Evolutionary conservation across 2,888 invertebrate genomes (phyloP).

Genomic region (Autographa pulchrina): DNA sequence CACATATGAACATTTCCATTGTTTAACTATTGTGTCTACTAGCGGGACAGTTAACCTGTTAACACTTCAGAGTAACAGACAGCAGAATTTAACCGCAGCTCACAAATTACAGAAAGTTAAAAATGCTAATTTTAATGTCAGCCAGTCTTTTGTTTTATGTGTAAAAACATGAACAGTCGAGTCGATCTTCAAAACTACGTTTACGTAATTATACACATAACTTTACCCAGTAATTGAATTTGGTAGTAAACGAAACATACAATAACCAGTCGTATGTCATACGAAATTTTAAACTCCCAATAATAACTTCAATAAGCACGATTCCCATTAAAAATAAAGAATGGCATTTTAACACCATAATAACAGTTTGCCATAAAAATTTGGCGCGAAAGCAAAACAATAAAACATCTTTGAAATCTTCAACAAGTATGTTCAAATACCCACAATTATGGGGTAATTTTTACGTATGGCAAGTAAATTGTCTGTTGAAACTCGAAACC

Average conservation of each 20-base stretch:
- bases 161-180: background rate
- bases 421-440: conserved; percentile 13
- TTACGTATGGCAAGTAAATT: conserved; percentile 30
- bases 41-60: too few species aligned
- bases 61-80: too few species aligned
- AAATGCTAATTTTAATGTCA: too few species aligned
- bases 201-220: too few species aligned
- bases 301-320: background rate
- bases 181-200: background rate
- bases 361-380: conserved; percentile 31
- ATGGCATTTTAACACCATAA: conserved; percentile 30
- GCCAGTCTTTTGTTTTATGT: too few species aligned
- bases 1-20: too few species aligned
- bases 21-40: too few species aligned
- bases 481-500: conserved; percentile 39
- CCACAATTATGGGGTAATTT: conserved; percentile 40
- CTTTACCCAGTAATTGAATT: background rate
- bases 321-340: conserved; percentile 15
- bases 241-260: background rate
- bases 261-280: background rate
- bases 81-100: too few species aligned
- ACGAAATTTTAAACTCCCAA: background rate
- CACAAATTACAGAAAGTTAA: too few species aligned
- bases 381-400: conserved; percentile 35
- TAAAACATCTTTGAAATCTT: conserved; percentile 27